Evolutionary conservation across 2,113 vertebrate genomes (phyloP), one percentile per base, ranked within the genome.

Genomic region (Vicugna pacos): DNA sequence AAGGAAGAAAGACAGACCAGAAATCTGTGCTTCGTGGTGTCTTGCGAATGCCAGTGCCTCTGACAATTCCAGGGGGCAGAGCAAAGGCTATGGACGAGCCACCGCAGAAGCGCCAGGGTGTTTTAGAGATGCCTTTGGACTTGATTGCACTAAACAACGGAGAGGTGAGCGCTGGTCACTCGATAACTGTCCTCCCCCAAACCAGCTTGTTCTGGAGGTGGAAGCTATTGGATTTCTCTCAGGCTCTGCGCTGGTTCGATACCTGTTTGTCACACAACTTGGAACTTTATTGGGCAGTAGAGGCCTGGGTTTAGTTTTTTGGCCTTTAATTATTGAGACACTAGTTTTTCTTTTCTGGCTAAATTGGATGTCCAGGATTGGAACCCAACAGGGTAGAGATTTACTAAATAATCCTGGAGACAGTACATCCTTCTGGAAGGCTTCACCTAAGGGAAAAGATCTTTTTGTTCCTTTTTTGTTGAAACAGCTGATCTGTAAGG

Each of bases 391-490:
- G 35, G 17, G 35, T 48, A 79, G 81, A 86, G 70, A 64, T 30
- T 77, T 75, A 58, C 70, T 92, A 70, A 91, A 65, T 91, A 77
- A 81, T 94, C 81, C 85, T 95, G 72, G 89, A 93, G 80, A 80
- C 28, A n/a, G 26, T 82, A n/a, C 17, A 76, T 72, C 35, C 64
- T 95, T 93, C 48, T 77, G 38, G 54, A 92, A 83, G 30, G 14
- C 4, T 54, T 95, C 56, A 56, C 22, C 64, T 69, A 58, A 67
- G 72, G 32, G 24, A 89, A 96, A 96, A 58, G 14, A n/a, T 35
- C 24, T 80, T 88, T 93, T 30, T 91, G 35, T 91, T 96, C 85
- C n/a, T 93, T 93, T 93, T 42, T 32, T 95, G 9, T 54, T 95
- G 48, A 35, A 85, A 75, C 46, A 69, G 64, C 83, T 86, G 56